Base-by-base conservation (phyloP, 2,888 invertebrate species). In the Himalopsyche kuldschensis region DNA sequence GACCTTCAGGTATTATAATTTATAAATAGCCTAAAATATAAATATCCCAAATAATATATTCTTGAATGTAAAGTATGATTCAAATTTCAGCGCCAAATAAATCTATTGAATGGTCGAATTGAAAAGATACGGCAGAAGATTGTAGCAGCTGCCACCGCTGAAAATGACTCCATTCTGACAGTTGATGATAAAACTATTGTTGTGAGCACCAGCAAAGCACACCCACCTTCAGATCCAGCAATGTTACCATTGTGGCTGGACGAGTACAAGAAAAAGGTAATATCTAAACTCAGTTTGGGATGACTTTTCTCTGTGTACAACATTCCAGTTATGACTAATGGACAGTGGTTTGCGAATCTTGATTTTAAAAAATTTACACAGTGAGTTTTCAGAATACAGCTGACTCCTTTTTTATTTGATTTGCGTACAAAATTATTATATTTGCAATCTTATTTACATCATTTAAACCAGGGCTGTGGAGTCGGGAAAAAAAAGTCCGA, bases 101-200 rank as follows among this genome's bases (percentile, higher is more conserved):
- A 93, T 84, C 93, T 93, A 85, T 90, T 96, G 47, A 94, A 95
- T 88, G 90, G 92, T 80, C 94, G 94, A 87, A 95, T 97, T 87
- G 96, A 97, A 88, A 95, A 94, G 89, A 96, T 94, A 0, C 94
- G 94, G 87, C 95, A 95, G 87, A 95, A 95, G 87, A 96, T 96
- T 85, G 92, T 94, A 0, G 94, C 94, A 0, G 94, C 95, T 0
- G 94, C 94, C 86, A 93, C 93, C 1, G 95, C 94, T 82, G 95
- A 95, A 27, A 92, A 89, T 84, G 89, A 90, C 89, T 85, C 84
- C 88, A 30, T 84, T 30, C 88, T 89, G 1, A 87, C 82, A 24
- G 47, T 75, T 1, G 82, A 88, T 5, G 91, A 90, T 86, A 86
- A 93, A 87, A 30, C 89, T 89, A 87, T 88, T 88, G 10, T 86